phyloP scores from a whole-genome alignment of 1,140 invertebrate species.

The Sinella curviseta region DNA sequence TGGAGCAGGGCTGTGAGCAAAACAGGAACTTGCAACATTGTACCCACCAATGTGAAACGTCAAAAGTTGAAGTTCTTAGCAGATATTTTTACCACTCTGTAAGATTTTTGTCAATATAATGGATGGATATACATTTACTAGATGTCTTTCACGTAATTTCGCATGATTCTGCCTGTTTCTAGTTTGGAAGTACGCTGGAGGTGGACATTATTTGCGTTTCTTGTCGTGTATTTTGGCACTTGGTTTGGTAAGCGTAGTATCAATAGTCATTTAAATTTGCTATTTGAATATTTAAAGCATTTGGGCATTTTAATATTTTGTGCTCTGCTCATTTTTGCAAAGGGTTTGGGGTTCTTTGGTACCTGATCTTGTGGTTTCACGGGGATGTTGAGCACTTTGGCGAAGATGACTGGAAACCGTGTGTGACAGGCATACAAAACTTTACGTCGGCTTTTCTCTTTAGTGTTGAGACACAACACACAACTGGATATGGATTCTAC shows the following conservation, averaged over 20 bases:
- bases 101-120: background rate
- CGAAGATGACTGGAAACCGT: slow-evolving; percentile 2
- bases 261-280: background rate
- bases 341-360: slow-evolving; percentile 38
- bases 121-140: background rate
- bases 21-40: slow-evolving; percentile 89
- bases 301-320: no score
- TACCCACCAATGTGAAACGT: slow-evolving; percentile 86
- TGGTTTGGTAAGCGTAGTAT: slow-evolving; percentile 30
- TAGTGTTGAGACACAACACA: slow-evolving; percentile 40
- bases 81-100: slow-evolving; percentile 36
- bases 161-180: background rate
- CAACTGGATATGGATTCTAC: slow-evolving; percentile 41
- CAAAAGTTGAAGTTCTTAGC: slow-evolving; percentile 60
- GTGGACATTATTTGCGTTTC: slow-evolving; percentile 27
- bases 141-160: background rate
- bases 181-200: slow-evolving; percentile 34
- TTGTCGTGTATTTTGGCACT: slow-evolving; percentile 34
- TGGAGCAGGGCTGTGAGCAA: slow-evolving; percentile 75
- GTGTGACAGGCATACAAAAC: slow-evolving; percentile 29
- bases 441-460: slow-evolving; percentile 44
- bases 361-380: slow-evolving; percentile 28
- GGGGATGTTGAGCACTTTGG: slow-evolving; percentile 22
- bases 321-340: background rate
- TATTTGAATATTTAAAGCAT: background rate